Evolutionary conservation across 2,797 vertebrate genomes (phyloP).

Genomic region (Florisuga fusca): DNA sequence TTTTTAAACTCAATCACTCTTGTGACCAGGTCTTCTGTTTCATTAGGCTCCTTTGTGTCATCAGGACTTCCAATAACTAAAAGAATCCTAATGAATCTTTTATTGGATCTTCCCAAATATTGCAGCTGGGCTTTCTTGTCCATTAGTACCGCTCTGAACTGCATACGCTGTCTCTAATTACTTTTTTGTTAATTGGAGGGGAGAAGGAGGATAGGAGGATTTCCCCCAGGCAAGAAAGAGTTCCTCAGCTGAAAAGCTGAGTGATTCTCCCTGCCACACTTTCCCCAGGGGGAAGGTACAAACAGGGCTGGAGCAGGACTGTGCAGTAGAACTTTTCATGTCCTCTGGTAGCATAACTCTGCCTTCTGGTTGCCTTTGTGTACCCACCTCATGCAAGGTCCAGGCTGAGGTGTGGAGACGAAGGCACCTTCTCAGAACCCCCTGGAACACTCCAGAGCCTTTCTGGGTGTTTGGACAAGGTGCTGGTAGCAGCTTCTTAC

Average conservation of each 20-base stretch:
- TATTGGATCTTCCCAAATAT: slow-evolving; percentile 32
- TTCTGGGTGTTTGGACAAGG: not conserved
- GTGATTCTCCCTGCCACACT: not conserved
- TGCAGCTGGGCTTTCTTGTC: slow-evolving; percentile 3
- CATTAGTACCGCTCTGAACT: slow-evolving; percentile 28
- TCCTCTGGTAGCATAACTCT: not conserved
- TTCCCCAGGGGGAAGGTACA: not conserved
- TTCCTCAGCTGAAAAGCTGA: not conserved
- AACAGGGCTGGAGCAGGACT: not conserved
- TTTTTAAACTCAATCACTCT: slow-evolving; percentile 21
- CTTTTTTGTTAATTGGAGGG: not conserved
- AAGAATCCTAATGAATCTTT: slow-evolving; percentile 50
- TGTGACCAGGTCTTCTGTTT: slow-evolving; percentile 45
- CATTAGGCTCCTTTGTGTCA: slow-evolving; percentile 15
- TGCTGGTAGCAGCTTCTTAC: not conserved
- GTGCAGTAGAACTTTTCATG: rapidly evolving
- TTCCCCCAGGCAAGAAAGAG: not conserved
- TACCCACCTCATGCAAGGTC: not conserved
- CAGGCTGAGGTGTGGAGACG: not conserved
- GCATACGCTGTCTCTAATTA: not conserved
- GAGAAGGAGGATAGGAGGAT: not conserved
- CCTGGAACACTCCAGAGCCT: not conserved
- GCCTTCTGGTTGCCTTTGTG: not conserved
- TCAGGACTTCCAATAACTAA: slow-evolving; percentile 3
- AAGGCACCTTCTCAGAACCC: not conserved